A percentile compares a stretch with the other conserved stretches of the same genome.
These are phyloP conservation scores for Branchinecta lynchi DNA, from an alignment of 1,140 invertebrate species.

Conservation along the genomic window DNA sequence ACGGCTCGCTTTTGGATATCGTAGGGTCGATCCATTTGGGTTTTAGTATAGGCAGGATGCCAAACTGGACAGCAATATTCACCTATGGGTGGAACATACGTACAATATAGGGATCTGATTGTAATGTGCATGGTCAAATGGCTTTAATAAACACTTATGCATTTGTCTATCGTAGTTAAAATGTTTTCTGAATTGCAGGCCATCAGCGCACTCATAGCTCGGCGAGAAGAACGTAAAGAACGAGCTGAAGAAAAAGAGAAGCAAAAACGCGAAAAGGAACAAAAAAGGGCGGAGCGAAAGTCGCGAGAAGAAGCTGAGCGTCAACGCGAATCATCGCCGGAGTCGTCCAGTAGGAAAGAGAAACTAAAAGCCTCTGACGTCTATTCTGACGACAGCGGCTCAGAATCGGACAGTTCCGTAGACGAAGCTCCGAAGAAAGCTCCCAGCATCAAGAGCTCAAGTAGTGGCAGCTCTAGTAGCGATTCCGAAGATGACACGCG, in stretches of 20 bases:
- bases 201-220: constrained; percentile 74
- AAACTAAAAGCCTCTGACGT: constrained; percentile 84
- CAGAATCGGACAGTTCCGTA: constrained; percentile 47
- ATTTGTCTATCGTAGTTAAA: no score
- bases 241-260: constrained; percentile 39
- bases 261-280: constrained; percentile 25
- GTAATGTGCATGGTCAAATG: no score
- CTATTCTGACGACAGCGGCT: constrained; percentile 86
- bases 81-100: no score
- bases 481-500: constrained; percentile 22
- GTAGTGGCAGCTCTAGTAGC: constrained; percentile 22
- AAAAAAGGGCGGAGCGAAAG: constrained; percentile 26
- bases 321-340: constrained; percentile 33
- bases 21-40: no score
- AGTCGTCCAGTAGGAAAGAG: constrained; percentile 35
- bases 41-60: no score
- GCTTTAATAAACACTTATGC: no score
- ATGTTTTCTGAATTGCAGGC: constrained; percentile 45
- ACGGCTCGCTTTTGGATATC: no score
- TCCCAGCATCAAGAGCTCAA: constrained; percentile 14
- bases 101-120: no score
- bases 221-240: constrained; percentile 64
- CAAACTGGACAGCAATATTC: no score
- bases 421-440: constrained; percentile 17
- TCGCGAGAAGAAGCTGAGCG: constrained; percentile 39